Percentiles rank a stretch among this genome's conserved stretches.
Conservation (phyloP, 2,888 invertebrate species). For the Escarpia spicata region DNA sequence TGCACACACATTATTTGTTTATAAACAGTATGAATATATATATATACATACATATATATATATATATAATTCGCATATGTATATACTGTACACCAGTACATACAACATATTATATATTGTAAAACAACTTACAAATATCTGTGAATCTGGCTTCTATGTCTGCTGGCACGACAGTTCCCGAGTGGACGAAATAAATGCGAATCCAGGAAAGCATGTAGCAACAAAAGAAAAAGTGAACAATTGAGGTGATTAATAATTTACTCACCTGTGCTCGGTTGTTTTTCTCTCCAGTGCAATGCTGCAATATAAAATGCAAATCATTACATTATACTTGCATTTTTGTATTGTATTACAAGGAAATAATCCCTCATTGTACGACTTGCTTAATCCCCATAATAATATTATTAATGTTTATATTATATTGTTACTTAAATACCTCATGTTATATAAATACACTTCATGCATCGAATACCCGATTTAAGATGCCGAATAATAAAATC, state of each 20-base stretch:
- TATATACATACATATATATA: too few species aligned
- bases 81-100: too few species aligned
- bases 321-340: neutral
- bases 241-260: neutral
- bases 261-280: too few species aligned
- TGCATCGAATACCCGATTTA: neutral
- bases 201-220: neutral
- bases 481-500: neutral
- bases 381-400: neutral
- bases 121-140: neutral
- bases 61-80: too few species aligned
- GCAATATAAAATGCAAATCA: neutral
- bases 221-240: neutral
- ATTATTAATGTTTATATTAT: neutral
- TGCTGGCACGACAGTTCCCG: neutral
- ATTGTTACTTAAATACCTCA: neutral
- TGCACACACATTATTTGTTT: neutral
- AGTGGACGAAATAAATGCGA: neutral
- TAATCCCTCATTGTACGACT: neutral
- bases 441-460: neutral
- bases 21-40: too few species aligned
- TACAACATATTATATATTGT: too few species aligned
- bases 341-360: neutral
- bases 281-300: neutral
- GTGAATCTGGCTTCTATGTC: neutral